These are phyloP conservation scores for Atta colombica DNA, from an alignment of 1,140 invertebrate genomes.

Conservation along the genomic window DNA sequence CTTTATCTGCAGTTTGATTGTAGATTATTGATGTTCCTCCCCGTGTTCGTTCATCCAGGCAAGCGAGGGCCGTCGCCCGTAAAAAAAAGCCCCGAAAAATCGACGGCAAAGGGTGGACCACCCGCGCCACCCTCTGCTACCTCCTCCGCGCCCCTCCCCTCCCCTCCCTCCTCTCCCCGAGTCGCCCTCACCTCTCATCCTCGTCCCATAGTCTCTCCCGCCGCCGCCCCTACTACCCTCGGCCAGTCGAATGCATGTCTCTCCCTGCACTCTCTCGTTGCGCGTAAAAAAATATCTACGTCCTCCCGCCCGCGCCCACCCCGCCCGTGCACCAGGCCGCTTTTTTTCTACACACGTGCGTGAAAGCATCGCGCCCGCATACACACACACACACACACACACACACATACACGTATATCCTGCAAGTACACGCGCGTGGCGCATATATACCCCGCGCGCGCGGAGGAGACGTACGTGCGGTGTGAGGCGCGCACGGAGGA, in stretches of 20 bases:
- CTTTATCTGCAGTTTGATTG: slow-evolving; percentile 87
- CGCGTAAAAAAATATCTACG: slow-evolving; percentile 83
- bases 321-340: slow-evolving; percentile 51
- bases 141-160: slow-evolving; percentile 49
- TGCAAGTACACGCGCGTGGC: slow-evolving; percentile 27
- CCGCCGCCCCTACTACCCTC: slow-evolving; percentile 51
- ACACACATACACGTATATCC: not conserved
- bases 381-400: slow-evolving; percentile 66
- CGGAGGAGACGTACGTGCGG: slow-evolving; percentile 44
- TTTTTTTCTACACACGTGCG: slow-evolving; percentile 70
- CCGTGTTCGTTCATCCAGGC: slow-evolving; percentile 84
- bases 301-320: slow-evolving; percentile 63
- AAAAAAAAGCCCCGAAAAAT: slow-evolving; percentile 83
- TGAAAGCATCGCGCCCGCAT: slow-evolving; percentile 61
- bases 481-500: slow-evolving; percentile 62
- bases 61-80: slow-evolving; percentile 84
- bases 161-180: slow-evolving; percentile 10
- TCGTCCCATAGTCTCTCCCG: slow-evolving; percentile 41
- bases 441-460: slow-evolving; percentile 4
- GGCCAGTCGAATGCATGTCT: slow-evolving; percentile 80
- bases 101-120: slow-evolving; percentile 80
- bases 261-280: slow-evolving; percentile 80
- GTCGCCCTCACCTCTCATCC: slow-evolving; percentile 22
- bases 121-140: slow-evolving; percentile 65
- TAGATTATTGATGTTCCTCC: slow-evolving; percentile 87